Base-by-base conservation (phyloP, 2,888 invertebrate genomes). In the Odontocolon sp. region DNA sequence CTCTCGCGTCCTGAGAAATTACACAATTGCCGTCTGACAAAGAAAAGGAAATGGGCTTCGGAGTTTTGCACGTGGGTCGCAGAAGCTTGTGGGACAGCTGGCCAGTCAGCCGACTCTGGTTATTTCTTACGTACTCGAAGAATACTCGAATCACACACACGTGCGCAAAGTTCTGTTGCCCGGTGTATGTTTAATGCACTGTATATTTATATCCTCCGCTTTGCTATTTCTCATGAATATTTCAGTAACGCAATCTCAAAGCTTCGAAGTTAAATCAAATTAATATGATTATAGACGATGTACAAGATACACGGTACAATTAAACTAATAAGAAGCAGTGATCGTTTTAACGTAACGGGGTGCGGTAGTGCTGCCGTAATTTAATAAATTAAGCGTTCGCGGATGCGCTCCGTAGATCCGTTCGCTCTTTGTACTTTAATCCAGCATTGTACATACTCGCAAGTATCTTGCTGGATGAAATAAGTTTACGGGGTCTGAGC, bases 381-480 rank as follows among this genome's bases (percentile, higher is more conserved):
- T 80, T 68, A 79, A 54, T 61, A 78, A 77, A 80, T 80, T 81
- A 80, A 63, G 72, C 72, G 77, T 77, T 68, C 71, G 57, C 68
- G 76, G 76, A 77, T 78, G 69, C 73, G 81, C 75, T 72, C 54
- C 64, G 61, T 63, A 72, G 54, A 79, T 81, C 69, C 73, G 78
- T 77, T 77, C 42, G 56, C 61, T 59, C 14, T 31, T 36, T 45
- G 16, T 52, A 18, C 2, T 33, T 23, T 8, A 21, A 45, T 21
- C 21, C 18, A n/a, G n/a, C n/a, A 6, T 4, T 9, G n/a, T 33
- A 56, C 9, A 5, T 3, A 9, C 11, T 14, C 14, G 23, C 16
- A 50, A 11, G 26, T 50, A 11, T 26, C 2, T 14, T n/a, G 2
- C 2, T 47, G 64, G 21, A 26, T 40, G 50, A 40, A 52, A 52